Evolutionary conservation across 2,797 vertebrate species (phyloP).

Genomic region (Silurus lanzhouensis): DNA sequence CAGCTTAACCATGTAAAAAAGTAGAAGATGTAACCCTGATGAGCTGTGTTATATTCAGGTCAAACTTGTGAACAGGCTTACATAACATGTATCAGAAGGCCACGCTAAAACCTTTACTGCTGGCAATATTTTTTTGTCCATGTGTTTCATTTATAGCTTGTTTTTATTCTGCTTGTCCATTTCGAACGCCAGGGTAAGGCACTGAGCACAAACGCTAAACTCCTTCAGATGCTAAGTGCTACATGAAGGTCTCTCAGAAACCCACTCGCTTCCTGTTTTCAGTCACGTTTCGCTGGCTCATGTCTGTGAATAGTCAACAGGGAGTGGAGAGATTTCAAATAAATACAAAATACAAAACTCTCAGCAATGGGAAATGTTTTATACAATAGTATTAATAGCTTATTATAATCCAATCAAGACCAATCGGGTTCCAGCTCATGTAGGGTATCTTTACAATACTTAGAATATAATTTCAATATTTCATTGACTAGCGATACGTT

Average conservation of each 20-base stretch:
- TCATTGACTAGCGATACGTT: neutral
- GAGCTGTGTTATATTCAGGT: neutral
- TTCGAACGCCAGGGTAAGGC: neutral
- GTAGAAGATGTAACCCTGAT: conserved; percentile 3
- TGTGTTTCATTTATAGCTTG: neutral
- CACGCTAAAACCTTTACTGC: neutral
- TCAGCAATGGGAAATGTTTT: neutral
- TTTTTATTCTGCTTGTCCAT: neutral
- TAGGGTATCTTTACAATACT: no score
- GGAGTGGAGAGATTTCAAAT: neutral
- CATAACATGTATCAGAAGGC: neutral
- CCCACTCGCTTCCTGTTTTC: conserved; percentile 15
- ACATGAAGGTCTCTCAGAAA: neutral
- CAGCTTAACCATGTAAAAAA: conserved; percentile 27
- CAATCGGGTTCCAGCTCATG: no score
- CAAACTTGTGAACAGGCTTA: conserved; percentile 19
- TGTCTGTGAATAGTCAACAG: neutral
- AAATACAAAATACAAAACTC: no score
- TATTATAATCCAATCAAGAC: neutral
- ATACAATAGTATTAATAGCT: neutral
- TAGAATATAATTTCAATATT: neutral
- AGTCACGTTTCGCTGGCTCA: neutral
- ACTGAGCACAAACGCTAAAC: neutral
- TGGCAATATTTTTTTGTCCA: neutral
- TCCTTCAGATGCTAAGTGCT: neutral